Base-by-base conservation (phyloP, 2,113 vertebrate species). In the Merops nubicus region DNA sequence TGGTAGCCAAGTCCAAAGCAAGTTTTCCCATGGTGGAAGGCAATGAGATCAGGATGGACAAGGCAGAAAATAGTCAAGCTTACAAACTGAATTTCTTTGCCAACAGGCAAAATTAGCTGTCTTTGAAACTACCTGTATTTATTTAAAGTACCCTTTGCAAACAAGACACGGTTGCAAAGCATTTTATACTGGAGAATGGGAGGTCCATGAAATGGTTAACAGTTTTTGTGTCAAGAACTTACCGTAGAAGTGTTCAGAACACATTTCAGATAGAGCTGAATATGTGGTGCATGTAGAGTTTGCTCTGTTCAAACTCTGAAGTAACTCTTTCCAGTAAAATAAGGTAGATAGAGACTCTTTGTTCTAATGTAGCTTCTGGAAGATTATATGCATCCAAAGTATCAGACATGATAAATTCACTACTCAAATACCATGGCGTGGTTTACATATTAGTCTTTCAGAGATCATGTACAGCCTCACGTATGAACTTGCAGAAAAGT, bases 11-110 rank as follows among this genome's bases (percentile, higher is more conserved):
- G 12, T 47, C 54, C 74, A 95, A 96, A 75, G 64, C 3, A 81
- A 42, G 12, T n/a, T 91, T 97, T 96, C 59, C 72, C 69, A 91
- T 28, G 67, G 50, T 15, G 21, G 11, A 62, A 91, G 53, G 60
- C n/a, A 64, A 72, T 43, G 12, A 82, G 8, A 62, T 50, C 34
- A 73, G 51, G 10, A 77, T 33, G 38, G 33, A 75, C 1, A 6
- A 53, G 8, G 28, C 9, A 59, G 59, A 63, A 73, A 68, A 67
- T 7, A 43, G 75, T 25, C 14, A 72, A 54, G 6, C 20, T 31
- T 42, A 67, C 10, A 68, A 47, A 59, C 7, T 33, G 15, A 83
- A 36, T 53, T 50, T 57, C 5, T 74, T 77, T 89, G 12, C 6
- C 29, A 62, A 34, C 17, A 82, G 15, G 2, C 17, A 65, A 34